Evolutionary conservation across 1,140 invertebrate species (phyloP).

Genomic region (Choristoneura fumiferana): DNA sequence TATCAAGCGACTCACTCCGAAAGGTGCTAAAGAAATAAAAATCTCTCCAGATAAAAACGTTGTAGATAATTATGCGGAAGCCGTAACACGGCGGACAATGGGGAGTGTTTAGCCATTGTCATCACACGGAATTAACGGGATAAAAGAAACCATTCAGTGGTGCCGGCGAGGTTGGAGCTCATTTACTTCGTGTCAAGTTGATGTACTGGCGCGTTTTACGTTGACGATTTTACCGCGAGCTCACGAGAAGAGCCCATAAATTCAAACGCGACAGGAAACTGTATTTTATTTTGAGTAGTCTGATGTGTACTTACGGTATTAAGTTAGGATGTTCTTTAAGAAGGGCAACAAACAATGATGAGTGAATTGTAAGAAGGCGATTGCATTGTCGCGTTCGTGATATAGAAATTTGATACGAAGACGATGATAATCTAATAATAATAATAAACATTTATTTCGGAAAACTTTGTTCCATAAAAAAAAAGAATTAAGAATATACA

Average conservation of each 20-base stretch:
- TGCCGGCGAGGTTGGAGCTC: neutral
- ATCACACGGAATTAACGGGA: constrained; percentile 10
- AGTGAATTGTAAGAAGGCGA: no score
- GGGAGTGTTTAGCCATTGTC: constrained; percentile 14
- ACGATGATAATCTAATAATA: no score
- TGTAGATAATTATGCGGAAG: constrained; percentile 12
- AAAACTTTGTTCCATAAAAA: no score
- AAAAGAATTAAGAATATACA: no score
- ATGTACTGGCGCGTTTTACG: constrained; percentile 12
- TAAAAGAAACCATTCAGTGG: constrained; percentile 6
- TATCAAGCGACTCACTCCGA: neutral
- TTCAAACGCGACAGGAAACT: constrained; percentile 4
- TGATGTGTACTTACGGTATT: no score
- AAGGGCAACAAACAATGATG: no score
- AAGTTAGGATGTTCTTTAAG: no score
- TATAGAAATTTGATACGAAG: no score
- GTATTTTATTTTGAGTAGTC: constrained; percentile 1
- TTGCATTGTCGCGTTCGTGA: no score
- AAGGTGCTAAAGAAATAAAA: neutral
- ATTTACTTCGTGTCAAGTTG: constrained; percentile 18
- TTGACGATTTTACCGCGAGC: constrained; percentile 10
- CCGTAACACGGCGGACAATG: constrained; percentile 3
- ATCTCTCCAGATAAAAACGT: constrained; percentile 18
- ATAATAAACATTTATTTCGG: no score
- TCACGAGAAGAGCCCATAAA: neutral